Evolutionary conservation across 37 sponge, comb jelly and placozoan genomes (phyloP).

Genomic region (Geodia barretti): DNA sequence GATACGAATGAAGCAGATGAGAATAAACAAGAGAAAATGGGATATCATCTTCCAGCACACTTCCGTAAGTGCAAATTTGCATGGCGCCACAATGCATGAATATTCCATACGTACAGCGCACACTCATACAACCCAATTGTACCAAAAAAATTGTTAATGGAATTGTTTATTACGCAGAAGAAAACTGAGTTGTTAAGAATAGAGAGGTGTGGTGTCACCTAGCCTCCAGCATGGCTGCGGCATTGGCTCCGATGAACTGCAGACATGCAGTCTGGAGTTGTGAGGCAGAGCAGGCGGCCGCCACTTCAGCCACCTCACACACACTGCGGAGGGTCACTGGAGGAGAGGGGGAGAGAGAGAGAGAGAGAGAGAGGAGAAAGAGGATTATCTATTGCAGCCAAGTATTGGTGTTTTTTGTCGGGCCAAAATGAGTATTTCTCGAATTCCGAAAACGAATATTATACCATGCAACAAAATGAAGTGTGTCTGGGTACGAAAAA

Average conservation of each 20-base stretch:
- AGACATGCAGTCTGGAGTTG: conserved; percentile 70
- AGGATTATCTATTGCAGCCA: neutral
- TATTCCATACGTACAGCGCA: too few species aligned
- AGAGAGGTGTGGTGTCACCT: conserved; percentile 10
- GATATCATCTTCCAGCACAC: too few species aligned
- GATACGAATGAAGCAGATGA: neutral
- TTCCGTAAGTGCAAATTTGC: too few species aligned
- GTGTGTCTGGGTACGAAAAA: too few species aligned
- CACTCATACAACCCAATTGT: too few species aligned
- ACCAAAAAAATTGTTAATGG: too few species aligned
- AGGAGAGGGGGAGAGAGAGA: neutral
- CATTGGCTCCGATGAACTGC: conserved; percentile 79
- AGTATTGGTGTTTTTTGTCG: neutral
- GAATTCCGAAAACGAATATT: too few species aligned
- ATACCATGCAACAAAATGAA: too few species aligned
- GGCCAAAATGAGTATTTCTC: neutral
- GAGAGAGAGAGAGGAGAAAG: neutral
- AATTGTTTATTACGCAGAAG: too few species aligned
- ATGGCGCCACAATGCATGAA: too few species aligned
- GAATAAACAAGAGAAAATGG: too few species aligned
- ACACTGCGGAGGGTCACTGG: conserved; percentile 64
- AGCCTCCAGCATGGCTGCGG: conserved; percentile 66
- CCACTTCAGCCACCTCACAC: conserved; percentile 49
- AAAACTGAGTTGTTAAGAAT: too few species aligned
- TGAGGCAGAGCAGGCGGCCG: conserved; percentile 59